These are phyloP conservation scores for Callyntrura guangdongensis DNA, from an alignment of 2,888 invertebrate species.

Conservation along the genomic window DNA sequence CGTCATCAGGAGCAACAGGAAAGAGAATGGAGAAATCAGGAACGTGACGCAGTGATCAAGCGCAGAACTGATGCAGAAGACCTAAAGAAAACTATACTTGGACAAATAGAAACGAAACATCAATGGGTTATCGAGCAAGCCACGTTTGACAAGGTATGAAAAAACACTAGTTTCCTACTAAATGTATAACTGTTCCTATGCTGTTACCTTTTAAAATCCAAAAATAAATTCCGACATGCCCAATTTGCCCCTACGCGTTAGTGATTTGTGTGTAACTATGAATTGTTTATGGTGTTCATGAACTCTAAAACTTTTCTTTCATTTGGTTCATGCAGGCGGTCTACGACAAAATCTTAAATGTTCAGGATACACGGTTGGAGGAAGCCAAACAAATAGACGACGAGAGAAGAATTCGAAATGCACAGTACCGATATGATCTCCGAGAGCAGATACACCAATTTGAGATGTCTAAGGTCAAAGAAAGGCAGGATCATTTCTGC, in stretches of 20 bases:
- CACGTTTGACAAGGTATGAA: constrained; percentile 80
- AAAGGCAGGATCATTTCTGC: constrained; percentile 82
- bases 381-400: constrained; percentile 79
- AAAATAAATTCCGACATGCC: no score
- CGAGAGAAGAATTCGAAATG: constrained; percentile 77
- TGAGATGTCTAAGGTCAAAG: constrained; percentile 82
- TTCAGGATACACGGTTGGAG: constrained; percentile 80
- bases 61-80: constrained; percentile 72
- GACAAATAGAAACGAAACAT: constrained; percentile 81
- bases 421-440: constrained; percentile 82
- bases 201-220: no score
- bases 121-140: constrained; percentile 81
- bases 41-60: constrained; percentile 75
- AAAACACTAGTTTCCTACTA: no score
- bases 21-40: constrained; percentile 83
- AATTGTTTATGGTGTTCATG: no score
- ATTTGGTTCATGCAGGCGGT: constrained; percentile 48
- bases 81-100: constrained; percentile 79
- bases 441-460: constrained; percentile 83
- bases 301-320: no score
- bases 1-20: constrained; percentile 82
- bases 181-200: no score
- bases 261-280: no score
- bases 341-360: constrained; percentile 81
- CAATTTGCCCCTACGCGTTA: no score